Evolutionary conservation across 2,113 vertebrate genomes (phyloP).

Genomic region (Catagonus wagneri): DNA sequence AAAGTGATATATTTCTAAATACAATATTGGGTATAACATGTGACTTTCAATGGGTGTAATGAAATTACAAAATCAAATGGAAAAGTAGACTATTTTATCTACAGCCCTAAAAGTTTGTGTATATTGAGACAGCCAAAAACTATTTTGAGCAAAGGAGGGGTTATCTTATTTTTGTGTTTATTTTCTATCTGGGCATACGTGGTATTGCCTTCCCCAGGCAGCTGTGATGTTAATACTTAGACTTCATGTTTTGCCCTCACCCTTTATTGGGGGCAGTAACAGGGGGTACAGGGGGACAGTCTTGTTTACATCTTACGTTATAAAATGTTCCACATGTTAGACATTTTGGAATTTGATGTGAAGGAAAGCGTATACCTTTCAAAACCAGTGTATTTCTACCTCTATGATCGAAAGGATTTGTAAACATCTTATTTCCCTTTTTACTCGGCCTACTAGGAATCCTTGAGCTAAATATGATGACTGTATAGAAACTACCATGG

Average conservation of each 20-base stretch:
- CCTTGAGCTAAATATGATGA: background rate
- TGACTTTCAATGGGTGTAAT: conserved; percentile 31
- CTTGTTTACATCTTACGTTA: background rate
- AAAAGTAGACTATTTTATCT: background rate
- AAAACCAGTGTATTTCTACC: background rate
- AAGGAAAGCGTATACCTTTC: conserved; percentile 23
- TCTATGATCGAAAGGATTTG: background rate
- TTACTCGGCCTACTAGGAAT: background rate
- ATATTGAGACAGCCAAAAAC: background rate
- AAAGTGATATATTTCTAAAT: conserved; percentile 1
- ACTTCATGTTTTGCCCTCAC: background rate
- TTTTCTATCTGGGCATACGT: background rate
- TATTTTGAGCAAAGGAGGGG: background rate
- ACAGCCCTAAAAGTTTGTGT: background rate
- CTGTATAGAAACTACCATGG: background rate
- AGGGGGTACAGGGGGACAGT: background rate
- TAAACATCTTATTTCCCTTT: background rate
- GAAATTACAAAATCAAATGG: background rate
- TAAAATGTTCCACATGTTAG: background rate
- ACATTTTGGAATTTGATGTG: background rate
- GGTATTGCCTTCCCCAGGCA: background rate
- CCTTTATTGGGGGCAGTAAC: background rate
- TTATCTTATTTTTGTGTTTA: background rate
- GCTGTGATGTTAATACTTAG: background rate
- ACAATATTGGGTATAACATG: background rate